phyloP scores from a whole-genome alignment of 2,888 invertebrate species.

The Steinernema hermaphroditum region DNA sequence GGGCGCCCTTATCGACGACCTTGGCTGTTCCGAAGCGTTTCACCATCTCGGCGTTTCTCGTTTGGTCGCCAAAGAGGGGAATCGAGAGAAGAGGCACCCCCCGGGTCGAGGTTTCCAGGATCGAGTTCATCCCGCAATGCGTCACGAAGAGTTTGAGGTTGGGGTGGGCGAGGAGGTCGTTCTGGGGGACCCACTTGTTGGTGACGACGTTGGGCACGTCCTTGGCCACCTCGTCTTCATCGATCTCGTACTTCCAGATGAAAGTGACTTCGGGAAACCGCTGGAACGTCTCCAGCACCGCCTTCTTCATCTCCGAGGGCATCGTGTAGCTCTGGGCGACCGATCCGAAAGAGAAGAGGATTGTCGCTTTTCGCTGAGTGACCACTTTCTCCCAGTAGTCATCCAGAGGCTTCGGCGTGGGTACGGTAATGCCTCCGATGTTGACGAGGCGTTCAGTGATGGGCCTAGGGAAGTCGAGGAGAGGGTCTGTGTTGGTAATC shows the following conservation, averaged over 20 bases:
- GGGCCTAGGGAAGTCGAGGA: slow-evolving; percentile 27
- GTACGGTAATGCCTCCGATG: slow-evolving; percentile 27
- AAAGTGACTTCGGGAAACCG: slow-evolving; percentile 38
- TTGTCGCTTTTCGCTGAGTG: too few relatives aligned
- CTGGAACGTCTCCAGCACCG: slow-evolving; percentile 34
- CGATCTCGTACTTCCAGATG: slow-evolving; percentile 40
- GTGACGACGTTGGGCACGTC: slow-evolving; percentile 30
- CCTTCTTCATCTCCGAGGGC: slow-evolving; percentile 30
- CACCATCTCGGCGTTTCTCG: slow-evolving; percentile 46
- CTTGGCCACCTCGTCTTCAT: slow-evolving; percentile 36
- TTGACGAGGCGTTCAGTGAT: slow-evolving; percentile 25
- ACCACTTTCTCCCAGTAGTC: too few relatives aligned
- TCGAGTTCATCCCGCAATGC: slow-evolving; percentile 37
- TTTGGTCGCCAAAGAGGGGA: slow-evolving; percentile 52
- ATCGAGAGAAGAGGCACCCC: slow-evolving; percentile 44
- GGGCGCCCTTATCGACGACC: slow-evolving; percentile 41
- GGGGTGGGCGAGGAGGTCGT: slow-evolving; percentile 34
- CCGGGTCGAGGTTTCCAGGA: slow-evolving; percentile 1
- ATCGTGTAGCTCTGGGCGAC: slow-evolving; percentile 38
- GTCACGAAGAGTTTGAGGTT: slow-evolving; percentile 29
- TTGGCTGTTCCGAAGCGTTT: slow-evolving; percentile 39
- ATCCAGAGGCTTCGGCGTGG: too few relatives aligned
- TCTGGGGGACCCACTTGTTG: slow-evolving; percentile 37
- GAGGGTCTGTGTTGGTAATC: slow-evolving; percentile 32
- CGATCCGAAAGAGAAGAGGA: slow-evolving; percentile 49